Conservation (phyloP, 2,888 invertebrate genomes). For the Tinea pellionella region DNA sequence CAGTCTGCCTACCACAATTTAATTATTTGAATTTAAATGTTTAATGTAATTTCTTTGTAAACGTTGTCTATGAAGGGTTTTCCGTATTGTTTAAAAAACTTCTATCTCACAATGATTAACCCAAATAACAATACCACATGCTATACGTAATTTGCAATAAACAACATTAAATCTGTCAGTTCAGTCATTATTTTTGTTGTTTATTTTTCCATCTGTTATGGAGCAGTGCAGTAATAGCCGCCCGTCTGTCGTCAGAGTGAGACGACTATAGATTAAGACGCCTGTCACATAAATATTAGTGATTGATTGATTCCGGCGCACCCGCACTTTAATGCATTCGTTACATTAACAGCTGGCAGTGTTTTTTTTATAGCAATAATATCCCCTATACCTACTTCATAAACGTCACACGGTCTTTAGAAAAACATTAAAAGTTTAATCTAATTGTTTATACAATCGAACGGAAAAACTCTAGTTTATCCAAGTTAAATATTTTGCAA, state of each 20-base stretch:
- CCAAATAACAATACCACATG: neutral
- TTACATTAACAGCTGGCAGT: constrained; percentile 56
- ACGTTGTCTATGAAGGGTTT: no score
- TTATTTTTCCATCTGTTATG: neutral
- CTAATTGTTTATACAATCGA: neutral
- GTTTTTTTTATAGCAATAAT: neutral
- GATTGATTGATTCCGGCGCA: constrained; percentile 59
- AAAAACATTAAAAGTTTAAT: neutral
- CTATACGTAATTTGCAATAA: neutral
- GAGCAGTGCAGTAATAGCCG: neutral
- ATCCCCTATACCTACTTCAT: neutral
- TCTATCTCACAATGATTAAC: neutral
- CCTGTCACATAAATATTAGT: constrained; percentile 61
- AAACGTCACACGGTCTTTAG: neutral
- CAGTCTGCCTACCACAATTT: no score
- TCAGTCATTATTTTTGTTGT: neutral
- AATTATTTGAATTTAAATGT: no score
- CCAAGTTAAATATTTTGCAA: no score
- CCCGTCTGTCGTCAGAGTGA: constrained; percentile 21
- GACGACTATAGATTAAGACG: constrained; percentile 42
- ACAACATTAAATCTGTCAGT: constrained; percentile 8
- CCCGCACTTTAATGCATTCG: constrained; percentile 48
- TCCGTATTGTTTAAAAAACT: no score
- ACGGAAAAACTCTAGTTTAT: no score
- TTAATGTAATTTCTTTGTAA: no score